These are phyloP conservation scores for Drosophila kanekoi DNA, from an alignment of 2,888 invertebrate species.

Conservation along the genomic window DNA sequence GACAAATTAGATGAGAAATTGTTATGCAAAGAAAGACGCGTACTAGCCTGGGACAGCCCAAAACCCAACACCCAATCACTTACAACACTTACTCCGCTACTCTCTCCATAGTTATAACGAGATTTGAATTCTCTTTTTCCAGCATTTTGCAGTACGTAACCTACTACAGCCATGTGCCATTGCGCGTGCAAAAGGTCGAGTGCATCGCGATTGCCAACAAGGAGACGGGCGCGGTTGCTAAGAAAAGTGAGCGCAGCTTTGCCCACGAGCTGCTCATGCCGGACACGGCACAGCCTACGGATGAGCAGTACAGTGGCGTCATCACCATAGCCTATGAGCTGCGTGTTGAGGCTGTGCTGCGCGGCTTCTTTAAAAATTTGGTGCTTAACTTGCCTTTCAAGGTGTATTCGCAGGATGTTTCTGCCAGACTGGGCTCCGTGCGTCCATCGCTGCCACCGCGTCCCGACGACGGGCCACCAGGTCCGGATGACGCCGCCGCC, in stretches of 20 bases:
- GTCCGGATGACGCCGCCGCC: conserved; percentile 36
- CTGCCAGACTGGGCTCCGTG: conserved; percentile 41
- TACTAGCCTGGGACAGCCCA: no score
- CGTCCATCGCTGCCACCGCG: conserved; percentile 64
- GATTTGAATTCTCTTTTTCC: conserved; percentile 26
- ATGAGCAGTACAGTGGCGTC: conserved; percentile 76
- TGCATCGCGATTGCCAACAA: conserved; percentile 82
- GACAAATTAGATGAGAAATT: no score
- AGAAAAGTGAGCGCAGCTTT: conserved; percentile 84
- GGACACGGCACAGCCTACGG: conserved; percentile 82
- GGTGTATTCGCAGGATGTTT: conserved; percentile 78
- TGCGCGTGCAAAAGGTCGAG: conserved; percentile 81
- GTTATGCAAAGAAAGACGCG: no score
- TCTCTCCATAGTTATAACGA: background rate
- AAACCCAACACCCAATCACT: no score
- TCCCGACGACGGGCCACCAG: conserved; percentile 62
- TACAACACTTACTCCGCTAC: background rate
- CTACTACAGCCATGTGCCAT: conserved; percentile 82
- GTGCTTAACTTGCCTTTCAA: conserved; percentile 81
- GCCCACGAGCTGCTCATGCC: conserved; percentile 84
- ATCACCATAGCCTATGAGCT: conserved; percentile 83
- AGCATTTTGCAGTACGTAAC: conserved; percentile 75
- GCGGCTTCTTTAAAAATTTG: conserved; percentile 84
- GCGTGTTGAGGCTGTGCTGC: conserved; percentile 84
- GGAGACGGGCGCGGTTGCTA: conserved; percentile 84